Percentiles rank a stretch among this genome's conserved stretches.
Evolutionary conservation across 2,797 vertebrate species (phyloP).

Genomic region (Intellagama lesueurii): DNA sequence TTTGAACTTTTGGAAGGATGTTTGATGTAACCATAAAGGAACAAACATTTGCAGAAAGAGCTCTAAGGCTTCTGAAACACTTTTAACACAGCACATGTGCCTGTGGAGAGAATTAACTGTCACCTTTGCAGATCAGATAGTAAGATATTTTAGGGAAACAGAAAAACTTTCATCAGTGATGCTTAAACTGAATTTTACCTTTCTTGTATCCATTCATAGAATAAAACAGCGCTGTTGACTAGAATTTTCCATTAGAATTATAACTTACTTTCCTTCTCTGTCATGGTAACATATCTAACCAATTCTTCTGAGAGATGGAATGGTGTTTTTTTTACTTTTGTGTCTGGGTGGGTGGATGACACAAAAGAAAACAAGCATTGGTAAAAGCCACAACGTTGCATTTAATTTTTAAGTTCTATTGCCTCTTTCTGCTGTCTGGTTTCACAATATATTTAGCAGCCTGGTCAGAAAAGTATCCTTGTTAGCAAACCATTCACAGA

Average conservation of each 20-base stretch:
- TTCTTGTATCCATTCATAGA: background rate
- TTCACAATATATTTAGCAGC: accelerated
- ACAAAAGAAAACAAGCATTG: conserved; percentile 1
- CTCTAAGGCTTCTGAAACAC: background rate
- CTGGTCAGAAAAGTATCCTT: background rate
- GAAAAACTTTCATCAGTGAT: background rate
- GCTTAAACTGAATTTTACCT: background rate
- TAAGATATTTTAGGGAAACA: background rate
- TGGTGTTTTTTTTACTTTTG: conserved; percentile 19
- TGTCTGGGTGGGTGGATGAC: background rate
- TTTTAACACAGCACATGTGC: background rate
- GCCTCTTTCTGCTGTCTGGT: background rate
- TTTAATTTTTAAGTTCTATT: background rate
- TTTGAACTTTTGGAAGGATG: accelerated
- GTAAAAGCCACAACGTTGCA: background rate
- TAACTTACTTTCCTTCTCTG: background rate
- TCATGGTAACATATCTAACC: background rate
- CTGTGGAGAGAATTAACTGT: conserved; percentile 18
- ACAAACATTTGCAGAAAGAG: background rate
- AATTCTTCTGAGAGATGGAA: background rate
- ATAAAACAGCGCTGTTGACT: background rate
- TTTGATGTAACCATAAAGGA: background rate
- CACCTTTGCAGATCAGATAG: conserved; percentile 30
- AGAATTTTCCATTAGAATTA: background rate
- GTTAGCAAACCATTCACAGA: background rate